A percentile compares a stretch with the other conserved stretches of the same genome.
These are phyloP conservation scores for Sycophila sp. DNA, from an alignment of 1,140 invertebrate species.

Conservation along the genomic window DNA sequence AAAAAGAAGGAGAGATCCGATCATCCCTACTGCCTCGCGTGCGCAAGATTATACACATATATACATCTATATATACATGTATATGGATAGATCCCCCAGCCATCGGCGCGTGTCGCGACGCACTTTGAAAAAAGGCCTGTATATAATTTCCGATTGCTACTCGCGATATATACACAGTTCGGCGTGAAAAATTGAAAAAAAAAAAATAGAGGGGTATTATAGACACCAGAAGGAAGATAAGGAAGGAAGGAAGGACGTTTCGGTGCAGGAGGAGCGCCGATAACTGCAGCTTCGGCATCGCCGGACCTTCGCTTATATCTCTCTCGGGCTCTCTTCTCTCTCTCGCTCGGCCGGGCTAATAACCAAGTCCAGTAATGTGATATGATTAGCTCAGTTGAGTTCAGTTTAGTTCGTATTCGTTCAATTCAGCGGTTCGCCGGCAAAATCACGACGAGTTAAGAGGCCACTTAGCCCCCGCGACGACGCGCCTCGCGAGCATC, in stretches of 20 bases:
- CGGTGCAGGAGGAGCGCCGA: conserved; percentile 62
- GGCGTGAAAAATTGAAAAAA: not conserved
- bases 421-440: conserved; percentile 65
- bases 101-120: no score
- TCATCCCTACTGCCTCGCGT: no score
- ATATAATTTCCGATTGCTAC: no score
- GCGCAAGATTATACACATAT: no score
- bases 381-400: conserved; percentile 68
- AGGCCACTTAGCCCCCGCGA: conserved; percentile 56
- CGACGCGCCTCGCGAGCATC: not conserved
- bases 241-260: conserved; percentile 51
- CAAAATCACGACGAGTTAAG: conserved; percentile 67
- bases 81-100: no score
- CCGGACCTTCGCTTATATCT: conserved; percentile 65
- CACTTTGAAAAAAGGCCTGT: no score
- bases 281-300: conserved; percentile 59
- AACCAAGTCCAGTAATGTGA: conserved; percentile 64
- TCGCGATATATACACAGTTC: no score
- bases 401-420: conserved; percentile 67
- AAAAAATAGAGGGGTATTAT: not conserved
- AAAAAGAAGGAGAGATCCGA: no score
- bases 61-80: no score
- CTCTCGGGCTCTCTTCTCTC: conserved; percentile 42
- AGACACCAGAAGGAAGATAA: not conserved
- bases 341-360: conserved; percentile 54